phyloP scores from a whole-genome alignment of 2,113 vertebrate genomes.

The Salvelinus alpinus region DNA sequence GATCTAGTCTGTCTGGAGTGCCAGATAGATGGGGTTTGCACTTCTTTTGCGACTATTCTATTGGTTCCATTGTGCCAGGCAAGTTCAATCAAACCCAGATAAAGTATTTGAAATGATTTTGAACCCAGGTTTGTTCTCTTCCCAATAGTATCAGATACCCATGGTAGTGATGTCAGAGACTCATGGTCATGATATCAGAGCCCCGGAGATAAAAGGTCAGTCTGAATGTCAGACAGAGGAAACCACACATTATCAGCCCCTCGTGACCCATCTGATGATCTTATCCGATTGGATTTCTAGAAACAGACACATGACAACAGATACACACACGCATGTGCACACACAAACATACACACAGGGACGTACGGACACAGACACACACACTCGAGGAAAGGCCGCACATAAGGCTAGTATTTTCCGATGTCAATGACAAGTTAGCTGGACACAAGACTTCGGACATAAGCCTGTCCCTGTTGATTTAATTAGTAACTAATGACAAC shows the following conservation, averaged over 20 bases:
- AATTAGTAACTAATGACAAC: conserved; percentile 3
- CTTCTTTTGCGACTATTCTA: no score
- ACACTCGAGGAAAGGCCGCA: neutral
- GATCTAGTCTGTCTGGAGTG: no score
- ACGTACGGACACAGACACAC: neutral
- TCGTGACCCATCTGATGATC: neutral
- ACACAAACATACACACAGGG: neutral
- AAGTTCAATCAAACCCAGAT: no score
- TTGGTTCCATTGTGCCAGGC: no score
- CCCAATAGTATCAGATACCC: no score
- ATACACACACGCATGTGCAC: neutral
- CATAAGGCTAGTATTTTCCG: neutral
- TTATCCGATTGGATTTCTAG: neutral
- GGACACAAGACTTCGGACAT: neutral
- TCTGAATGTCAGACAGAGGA: neutral
- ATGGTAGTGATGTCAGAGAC: neutral
- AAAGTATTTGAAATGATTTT: no score
- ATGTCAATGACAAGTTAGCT: neutral
- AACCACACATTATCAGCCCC: neutral
- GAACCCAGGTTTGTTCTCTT: no score
- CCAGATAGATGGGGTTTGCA: no score
- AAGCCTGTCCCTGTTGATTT: neutral
- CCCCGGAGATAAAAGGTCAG: neutral
- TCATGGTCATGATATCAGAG: neutral
- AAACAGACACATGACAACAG: neutral